Evolutionary conservation across 2,797 vertebrate species (phyloP).

Genomic region (Acanthopagrus latus): DNA sequence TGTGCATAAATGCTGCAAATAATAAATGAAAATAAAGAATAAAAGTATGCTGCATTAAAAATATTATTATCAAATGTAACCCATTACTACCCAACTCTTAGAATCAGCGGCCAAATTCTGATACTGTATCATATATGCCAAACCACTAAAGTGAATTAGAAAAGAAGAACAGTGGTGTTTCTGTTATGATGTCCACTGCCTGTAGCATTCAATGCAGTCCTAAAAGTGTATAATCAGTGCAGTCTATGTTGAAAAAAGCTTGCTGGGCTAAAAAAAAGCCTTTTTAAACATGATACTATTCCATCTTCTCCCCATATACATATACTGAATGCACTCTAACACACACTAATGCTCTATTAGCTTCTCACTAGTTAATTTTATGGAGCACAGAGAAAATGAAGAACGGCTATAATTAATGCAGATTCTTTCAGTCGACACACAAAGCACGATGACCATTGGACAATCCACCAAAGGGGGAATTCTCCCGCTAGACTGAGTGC

Average conservation of each 20-base stretch:
- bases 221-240: constrained; percentile 4
- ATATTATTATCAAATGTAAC: no score
- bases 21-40: no score
- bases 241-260: constrained; percentile 20
- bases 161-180: background rate
- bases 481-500: constrained; percentile 82
- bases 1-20: no score
- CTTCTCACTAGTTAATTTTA: constrained; percentile 73
- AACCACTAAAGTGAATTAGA: background rate
- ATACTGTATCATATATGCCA: background rate
- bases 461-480: constrained; percentile 78
- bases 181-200: background rate
- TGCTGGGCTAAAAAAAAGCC: constrained; percentile 2
- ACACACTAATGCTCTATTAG: constrained; percentile 53
- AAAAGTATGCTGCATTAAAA: no score
- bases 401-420: constrained; percentile 84
- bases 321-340: constrained; percentile 3
- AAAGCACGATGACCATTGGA: constrained; percentile 77
- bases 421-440: constrained; percentile 82
- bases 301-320: background rate
- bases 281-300: background rate
- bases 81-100: no score
- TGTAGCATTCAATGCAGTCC: constrained; percentile 46
- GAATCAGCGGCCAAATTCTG: no score
- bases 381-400: constrained; percentile 66